Base-by-base conservation (phyloP, 2,888 invertebrate species). In the Dicyrtoma fusca region DNA sequence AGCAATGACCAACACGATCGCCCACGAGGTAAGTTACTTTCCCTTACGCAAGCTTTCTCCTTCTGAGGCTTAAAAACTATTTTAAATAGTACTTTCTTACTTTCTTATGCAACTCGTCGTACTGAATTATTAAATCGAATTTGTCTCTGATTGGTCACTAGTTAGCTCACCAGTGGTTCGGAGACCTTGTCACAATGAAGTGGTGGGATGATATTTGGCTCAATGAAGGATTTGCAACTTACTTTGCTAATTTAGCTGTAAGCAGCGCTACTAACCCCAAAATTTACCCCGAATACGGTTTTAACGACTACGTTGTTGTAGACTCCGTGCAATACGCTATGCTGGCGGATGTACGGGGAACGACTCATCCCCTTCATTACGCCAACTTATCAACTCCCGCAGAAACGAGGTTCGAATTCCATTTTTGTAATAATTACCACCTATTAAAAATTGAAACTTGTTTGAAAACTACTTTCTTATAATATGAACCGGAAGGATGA, bases 321-420 rank as follows among this genome's bases (percentile, higher is more conserved):
- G 71, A 74, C 26, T 66, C 75, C 1, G 64, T 77, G 0, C 78
- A 78, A 49, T 55, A 63, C n/a, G 70, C 75, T 13, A 69, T 77
- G 68, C 64, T 75, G 23, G n/a, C 68, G 11, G 78, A 78, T 69
- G 77, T 71, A 1, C 62, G 73, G 4, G 64, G n/a, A 14, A 66
- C 72, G 1, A 74, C 75, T 5, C 78, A 78, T 47, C 78, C 78
- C 1, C 55, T 78, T 8, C 73, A 74, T 14, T 53, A 44, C 42
- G 25, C 55, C 11, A 26, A 42, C 14, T 8, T 70, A 17, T 14
- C 86, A 10, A 88, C 87, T 8, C 88, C 89, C 0, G 81, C 81
- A 0, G 85, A 90, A 75, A 87, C 65, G 1, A n/a, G 10, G 21
- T 45, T 23, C 13, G 25, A n/a, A 14, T 68, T 90, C 6, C n/a